Conservation (phyloP, 2,888 invertebrate species). For the Helobdella robusta region DNA sequence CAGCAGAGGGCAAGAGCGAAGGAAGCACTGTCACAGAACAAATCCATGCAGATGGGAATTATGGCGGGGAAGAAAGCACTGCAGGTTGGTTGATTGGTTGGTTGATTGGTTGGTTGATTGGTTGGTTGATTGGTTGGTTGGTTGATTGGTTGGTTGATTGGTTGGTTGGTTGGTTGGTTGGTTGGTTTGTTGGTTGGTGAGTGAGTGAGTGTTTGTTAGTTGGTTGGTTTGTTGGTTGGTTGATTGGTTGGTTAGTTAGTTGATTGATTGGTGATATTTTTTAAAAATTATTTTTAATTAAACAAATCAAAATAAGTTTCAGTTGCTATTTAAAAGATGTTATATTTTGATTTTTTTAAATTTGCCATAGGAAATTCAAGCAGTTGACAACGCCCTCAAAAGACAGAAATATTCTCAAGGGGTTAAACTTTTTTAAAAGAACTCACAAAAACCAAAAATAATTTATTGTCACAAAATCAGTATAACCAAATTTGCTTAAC, state of each 20-base stretch:
- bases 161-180: background rate
- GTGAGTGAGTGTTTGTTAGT: too few species aligned
- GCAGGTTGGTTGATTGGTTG: slow-evolving; percentile 31
- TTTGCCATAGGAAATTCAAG: slow-evolving; percentile 26
- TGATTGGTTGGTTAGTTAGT: background rate
- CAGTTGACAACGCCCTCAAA: slow-evolving; percentile 28
- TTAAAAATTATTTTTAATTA: background rate
- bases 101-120: background rate
- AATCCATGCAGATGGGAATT: slow-evolving; percentile 35
- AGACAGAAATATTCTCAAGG: slow-evolving; percentile 29
- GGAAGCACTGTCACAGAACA: slow-evolving; percentile 40
- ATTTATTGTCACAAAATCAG: background rate
- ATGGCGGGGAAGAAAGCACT: slow-evolving; percentile 35
- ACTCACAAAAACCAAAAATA: background rate
- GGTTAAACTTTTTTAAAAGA: slow-evolving; percentile 7
- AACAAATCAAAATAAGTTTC: background rate
- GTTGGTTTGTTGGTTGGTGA: too few species aligned
- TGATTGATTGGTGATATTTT: background rate
- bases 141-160: background rate
- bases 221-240: background rate
- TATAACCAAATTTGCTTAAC: background rate
- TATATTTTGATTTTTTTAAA: background rate
- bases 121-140: background rate
- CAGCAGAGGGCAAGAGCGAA: slow-evolving; percentile 46
- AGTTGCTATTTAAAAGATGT: background rate